These are phyloP conservation scores for Agrypnia vestita DNA, from an alignment of 1,140 invertebrate genomes.

Conservation along the genomic window DNA sequence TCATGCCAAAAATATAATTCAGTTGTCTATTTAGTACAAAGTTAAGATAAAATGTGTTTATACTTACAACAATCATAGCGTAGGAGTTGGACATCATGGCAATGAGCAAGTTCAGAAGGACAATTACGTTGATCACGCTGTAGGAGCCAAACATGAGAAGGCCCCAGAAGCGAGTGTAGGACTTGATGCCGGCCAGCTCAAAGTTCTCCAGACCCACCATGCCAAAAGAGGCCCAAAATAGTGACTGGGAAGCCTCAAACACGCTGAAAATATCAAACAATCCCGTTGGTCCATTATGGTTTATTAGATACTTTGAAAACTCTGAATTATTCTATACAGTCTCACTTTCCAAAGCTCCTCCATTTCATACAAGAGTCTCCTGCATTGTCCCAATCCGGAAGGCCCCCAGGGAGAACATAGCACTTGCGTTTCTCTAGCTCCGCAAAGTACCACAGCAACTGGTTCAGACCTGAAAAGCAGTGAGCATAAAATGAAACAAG, in stretches of 20 bases:
- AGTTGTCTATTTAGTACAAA: no score
- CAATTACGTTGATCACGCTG: constrained; percentile 89
- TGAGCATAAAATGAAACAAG: no score
- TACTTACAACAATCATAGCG: constrained; percentile 79
- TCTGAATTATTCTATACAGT: constrained; percentile 17
- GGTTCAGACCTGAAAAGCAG: constrained; percentile 79
- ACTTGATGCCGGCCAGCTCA: constrained; percentile 83
- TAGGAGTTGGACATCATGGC: constrained; percentile 95
- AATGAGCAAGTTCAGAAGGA: constrained; percentile 89
- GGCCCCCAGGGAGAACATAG: constrained; percentile 75
- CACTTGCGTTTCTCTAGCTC: constrained; percentile 86
- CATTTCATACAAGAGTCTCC: constrained; percentile 85
- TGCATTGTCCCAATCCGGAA: constrained; percentile 78
- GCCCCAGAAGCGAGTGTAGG: constrained; percentile 87
- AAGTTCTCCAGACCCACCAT: constrained; percentile 87
- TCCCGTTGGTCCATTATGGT: no score
- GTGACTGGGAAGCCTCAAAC: constrained; percentile 91
- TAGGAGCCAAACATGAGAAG: constrained; percentile 88
- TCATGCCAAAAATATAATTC: no score
- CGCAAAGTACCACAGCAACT: constrained; percentile 93
- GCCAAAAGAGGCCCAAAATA: constrained; percentile 94
- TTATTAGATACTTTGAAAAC: no score
- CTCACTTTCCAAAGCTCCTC: constrained; percentile 79
- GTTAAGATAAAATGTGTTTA: not conserved
- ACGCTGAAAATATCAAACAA: constrained; percentile 73